Base-by-base conservation (phyloP, 2,113 vertebrate species). In the Corapipo altera region DNA sequence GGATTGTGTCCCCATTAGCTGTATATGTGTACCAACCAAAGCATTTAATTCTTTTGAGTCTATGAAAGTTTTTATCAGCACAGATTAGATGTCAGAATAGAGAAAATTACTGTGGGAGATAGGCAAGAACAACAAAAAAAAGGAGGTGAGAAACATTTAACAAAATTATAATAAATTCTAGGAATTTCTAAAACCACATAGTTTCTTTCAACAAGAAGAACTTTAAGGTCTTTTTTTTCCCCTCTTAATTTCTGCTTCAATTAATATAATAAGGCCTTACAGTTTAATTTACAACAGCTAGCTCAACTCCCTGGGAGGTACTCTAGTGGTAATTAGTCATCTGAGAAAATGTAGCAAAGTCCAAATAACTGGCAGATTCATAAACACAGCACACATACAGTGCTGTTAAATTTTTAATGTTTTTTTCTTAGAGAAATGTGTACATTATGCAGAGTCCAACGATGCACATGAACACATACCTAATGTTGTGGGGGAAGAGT, bases 231-330 rank as follows among this genome's bases (percentile, higher is more conserved):
- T 32, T 71, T 41, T 85, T 73, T 93, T 87, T 69, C 70, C 72
- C 5, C 27, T 27, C 62, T 48, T 27, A 6, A 20, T 89, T 95
- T 96, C n/a, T 80, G 27, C 73, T 96, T 96, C 92, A 94, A 82
- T 97, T 95, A 97, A 88, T 88, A 58, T 89, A 87, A 89, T 91
- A 79, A 94, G 64, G 27, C 75, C 58, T 93, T 88, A 82, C 76
- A 96, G 88, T 98, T 97, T 95, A 95, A 97, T 97, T 96, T 96
- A 94, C 88, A 97, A 35, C 35, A 81, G 66, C 41, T 74, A 95
- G 57, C 85, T 96, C 78, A 93, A 96, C 85, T 95, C 95, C 73
- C 58, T 91, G 76, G 91, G 94, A 97, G 94, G 73, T 95, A 64
- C 49, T 94, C 55, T 87, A 79, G 87, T 90, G 83, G 74, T 91